A percentile compares a stretch with the other conserved stretches of the same genome.
phyloP scores from a whole-genome alignment of 1,140 invertebrate species.

The Metopolophium dirhodum region DNA sequence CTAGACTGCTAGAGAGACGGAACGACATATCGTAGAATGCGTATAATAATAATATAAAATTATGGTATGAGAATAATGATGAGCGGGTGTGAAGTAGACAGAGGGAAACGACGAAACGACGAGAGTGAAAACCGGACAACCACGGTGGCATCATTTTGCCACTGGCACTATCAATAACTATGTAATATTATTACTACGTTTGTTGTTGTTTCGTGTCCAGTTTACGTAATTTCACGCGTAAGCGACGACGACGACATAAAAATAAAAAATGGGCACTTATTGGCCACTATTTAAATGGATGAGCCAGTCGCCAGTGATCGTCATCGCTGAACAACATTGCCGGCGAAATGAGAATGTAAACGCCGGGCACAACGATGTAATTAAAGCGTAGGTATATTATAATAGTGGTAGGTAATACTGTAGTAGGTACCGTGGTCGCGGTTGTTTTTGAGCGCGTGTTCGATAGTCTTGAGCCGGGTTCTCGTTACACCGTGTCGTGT shows the following conservation, averaged over 20 bases:
- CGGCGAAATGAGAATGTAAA: neutral
- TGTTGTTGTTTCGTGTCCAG: neutral
- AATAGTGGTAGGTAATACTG: too few species aligned
- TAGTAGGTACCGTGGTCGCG: too few species aligned
- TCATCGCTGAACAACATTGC: neutral
- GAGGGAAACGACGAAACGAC: neutral
- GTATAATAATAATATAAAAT: neutral
- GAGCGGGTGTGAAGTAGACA: neutral
- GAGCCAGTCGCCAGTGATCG: neutral
- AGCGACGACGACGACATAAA: neutral
- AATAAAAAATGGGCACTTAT: neutral
- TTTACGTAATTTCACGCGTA: constrained; percentile 7
- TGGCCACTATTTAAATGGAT: neutral
- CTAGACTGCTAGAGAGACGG: neutral
- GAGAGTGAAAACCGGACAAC: constrained; percentile 6
- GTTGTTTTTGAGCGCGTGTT: neutral
- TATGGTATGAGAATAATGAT: neutral
- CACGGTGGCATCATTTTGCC: neutral
- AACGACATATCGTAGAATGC: neutral
- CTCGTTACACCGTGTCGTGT: neutral
- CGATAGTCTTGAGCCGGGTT: neutral
- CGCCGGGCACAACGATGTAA: neutral
- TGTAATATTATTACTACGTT: neutral
- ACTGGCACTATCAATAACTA: neutral
- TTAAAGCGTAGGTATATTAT: too few species aligned